Conservation (phyloP, 2,113 vertebrate genomes). For the Panurus biarmicus region DNA sequence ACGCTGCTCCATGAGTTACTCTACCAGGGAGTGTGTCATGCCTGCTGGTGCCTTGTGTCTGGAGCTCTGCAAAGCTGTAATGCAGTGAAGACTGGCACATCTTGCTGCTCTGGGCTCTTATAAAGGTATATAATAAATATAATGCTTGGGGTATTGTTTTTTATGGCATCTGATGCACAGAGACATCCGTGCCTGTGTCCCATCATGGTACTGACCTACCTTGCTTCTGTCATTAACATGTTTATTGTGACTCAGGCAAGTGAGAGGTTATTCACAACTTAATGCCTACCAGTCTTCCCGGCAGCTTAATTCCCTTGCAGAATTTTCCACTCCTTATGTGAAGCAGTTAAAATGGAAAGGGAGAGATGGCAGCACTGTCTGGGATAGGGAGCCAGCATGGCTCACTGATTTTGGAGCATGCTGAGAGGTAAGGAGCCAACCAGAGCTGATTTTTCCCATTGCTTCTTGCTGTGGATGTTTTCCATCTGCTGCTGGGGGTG, state of each 20-base stretch:
- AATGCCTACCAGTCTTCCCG: neutral
- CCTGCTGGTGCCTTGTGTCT: neutral
- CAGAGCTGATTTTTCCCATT: neutral
- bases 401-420: neutral
- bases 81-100: neutral
- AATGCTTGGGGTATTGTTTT: neutral
- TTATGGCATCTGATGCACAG: neutral
- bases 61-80: neutral
- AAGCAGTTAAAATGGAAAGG: conserved; percentile 8
- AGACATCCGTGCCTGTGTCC: neutral
- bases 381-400: neutral
- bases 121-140: neutral
- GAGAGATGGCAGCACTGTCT: neutral
- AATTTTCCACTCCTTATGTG: conserved; percentile 50
- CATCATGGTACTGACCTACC: neutral
- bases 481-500: conserved; percentile 13
- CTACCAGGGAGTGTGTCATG: neutral
- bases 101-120: neutral
- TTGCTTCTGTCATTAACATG: neutral
- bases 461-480: conserved; percentile 15
- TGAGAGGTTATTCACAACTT: conserved; percentile 20
- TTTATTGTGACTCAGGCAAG: neutral
- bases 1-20: rapidly evolving
- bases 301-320: neutral
- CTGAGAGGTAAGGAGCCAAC: conserved; percentile 1